Base-by-base conservation (phyloP, 1,140 invertebrate species). In the Achroia grisella region DNA sequence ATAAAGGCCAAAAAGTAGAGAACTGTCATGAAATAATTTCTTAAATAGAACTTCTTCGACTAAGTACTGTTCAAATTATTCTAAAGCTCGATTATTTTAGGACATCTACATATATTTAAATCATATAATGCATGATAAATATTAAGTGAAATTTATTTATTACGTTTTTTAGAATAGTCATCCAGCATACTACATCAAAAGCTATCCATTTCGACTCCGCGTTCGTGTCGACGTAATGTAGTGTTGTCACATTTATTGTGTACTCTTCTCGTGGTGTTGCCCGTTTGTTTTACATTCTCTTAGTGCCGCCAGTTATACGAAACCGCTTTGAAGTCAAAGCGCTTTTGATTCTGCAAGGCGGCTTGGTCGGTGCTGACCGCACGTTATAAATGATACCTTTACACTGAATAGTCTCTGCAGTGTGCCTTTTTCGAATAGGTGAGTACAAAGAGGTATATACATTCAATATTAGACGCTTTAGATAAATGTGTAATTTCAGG, bases 201-300 rank as follows among this genome's bases (percentile, higher is more conserved):
- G 17, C 17, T 23, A 23, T 23, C 17, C 17, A 6, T 23, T 23
- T 23, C 47, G 74, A 71, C 71, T 76, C 73, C 68, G 79, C 80
- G 81, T n/a, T n/a, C n/a, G 52, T 84, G 77, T 66, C 73, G 78
- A 66, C 81, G 80, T 84, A 75, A 84, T 84, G 65, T 60, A 75
- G 52, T 74, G 74, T 76, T 71, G 77, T 56, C 52, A 64, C 77
- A 80, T 84, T 84, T 83, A 81, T 81, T 83, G 79, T 84, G 65
- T 73, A 71, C 75, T 81, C 73, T 73, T 66, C 59, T 62, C 64
- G 67, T 66, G 59, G 57, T 71, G 67, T 66, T 72, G 62, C 62
- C 17, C 53, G 71, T 81, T 75, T 79, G 79, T 81, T 81, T 78
- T 75, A 70, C 68, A 82, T 77, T 75, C 75, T 79, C 69, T 80